A percentile compares a stretch with the other conserved stretches of the same genome.
Evolutionary conservation across 2,113 vertebrate genomes (phyloP).

Genomic region (Alosa alosa): DNA sequence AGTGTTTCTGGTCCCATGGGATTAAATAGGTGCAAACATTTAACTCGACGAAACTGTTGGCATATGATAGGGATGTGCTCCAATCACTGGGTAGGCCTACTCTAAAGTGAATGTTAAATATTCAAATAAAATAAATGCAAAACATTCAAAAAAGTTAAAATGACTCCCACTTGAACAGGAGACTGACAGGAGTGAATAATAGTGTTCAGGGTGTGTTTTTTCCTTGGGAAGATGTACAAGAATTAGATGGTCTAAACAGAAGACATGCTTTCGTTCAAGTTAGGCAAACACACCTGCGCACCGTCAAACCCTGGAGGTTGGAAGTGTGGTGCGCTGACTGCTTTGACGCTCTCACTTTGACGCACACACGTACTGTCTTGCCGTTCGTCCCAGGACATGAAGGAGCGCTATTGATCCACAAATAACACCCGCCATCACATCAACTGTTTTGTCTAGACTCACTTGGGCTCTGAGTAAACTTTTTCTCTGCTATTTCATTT

Average conservation of each 20-base stretch:
- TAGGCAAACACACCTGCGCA: neutral
- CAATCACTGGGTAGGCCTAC: too few species aligned
- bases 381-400: neutral
- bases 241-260: neutral
- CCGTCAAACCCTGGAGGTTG: neutral
- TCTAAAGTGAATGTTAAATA: too few species aligned
- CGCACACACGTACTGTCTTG: neutral
- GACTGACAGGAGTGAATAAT: too few species aligned
- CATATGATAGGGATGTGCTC: too few species aligned
- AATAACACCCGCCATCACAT: conserved; percentile 39
- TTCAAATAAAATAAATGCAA: too few species aligned
- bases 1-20: neutral
- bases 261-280: neutral
- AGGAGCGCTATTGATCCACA: conserved; percentile 38
- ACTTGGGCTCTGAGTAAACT: conserved; percentile 12
- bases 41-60: too few species aligned
- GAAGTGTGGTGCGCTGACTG: neutral
- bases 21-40: too few species aligned
- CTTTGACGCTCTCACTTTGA: neutral
- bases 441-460: conserved; percentile 34
- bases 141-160: too few species aligned
- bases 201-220: neutral
- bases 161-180: too few species aligned
- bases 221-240: neutral
- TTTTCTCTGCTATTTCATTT: conserved; percentile 32